Conservation (phyloP, 1,140 invertebrate species). For the Oedothorax gibbosus region DNA sequence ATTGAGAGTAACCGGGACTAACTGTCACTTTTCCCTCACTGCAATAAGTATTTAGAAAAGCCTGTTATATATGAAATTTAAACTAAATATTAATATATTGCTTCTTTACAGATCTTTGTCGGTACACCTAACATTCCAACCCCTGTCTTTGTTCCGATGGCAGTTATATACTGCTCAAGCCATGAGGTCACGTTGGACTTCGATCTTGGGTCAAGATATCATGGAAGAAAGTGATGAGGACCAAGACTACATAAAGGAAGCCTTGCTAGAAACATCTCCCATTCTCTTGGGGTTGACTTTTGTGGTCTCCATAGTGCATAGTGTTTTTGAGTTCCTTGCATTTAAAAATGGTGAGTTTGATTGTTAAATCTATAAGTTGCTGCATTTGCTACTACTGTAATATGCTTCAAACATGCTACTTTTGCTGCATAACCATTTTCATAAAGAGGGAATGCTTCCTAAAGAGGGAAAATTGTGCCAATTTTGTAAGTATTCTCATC, state of each 20-base stretch:
- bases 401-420: too few relatives aligned
- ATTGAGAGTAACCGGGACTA: too few relatives aligned
- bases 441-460: neutral
- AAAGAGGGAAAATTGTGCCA: too few relatives aligned
- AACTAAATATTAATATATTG: conserved; percentile 2
- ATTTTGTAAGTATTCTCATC: too few relatives aligned
- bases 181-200: conserved; percentile 77
- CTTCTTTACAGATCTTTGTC: conserved; percentile 69
- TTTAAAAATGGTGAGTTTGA: conserved; percentile 92
- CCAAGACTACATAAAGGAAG: conserved; percentile 97
- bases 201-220: conserved; percentile 73
- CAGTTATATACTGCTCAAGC: conserved; percentile 94
- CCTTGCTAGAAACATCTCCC: conserved; percentile 96
- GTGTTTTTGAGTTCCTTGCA: conserved; percentile 97
- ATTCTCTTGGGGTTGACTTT: conserved; percentile 94
- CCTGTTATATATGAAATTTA: too few relatives aligned
- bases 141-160: conserved; percentile 96
- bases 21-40: too few relatives aligned
- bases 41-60: too few relatives aligned
- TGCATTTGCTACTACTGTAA: too few relatives aligned
- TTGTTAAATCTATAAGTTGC: neutral
- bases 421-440: neutral
- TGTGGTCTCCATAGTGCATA: conserved; percentile 93
- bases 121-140: conserved; percentile 87
- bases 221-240: conserved; percentile 83